Percentiles rank a stretch among this genome's conserved stretches.
Conservation (phyloP, 2,113 vertebrate species). For the Leptobrachium ailaonicum region DNA sequence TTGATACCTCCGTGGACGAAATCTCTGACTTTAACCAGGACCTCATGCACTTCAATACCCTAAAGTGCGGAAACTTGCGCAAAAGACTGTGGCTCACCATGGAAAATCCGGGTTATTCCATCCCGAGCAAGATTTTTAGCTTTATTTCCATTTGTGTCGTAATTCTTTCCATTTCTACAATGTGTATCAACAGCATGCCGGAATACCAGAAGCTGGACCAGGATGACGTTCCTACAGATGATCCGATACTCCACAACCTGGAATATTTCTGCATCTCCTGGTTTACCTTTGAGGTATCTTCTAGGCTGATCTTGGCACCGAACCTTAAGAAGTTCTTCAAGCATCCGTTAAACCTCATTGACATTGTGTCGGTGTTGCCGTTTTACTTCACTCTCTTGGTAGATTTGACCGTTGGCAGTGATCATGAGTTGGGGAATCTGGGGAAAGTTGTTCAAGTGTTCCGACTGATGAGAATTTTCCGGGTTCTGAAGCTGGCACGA, state of each 20-base stretch:
- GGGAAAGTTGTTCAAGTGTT: slow-evolving; percentile 92
- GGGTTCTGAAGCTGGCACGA: slow-evolving; percentile 93
- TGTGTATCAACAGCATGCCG: slow-evolving; percentile 95
- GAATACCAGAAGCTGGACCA: slow-evolving; percentile 86
- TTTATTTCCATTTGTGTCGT: slow-evolving; percentile 91
- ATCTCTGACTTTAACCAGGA: slow-evolving; percentile 92
- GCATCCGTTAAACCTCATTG: slow-evolving; percentile 92
- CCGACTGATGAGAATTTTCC: slow-evolving; percentile 92
- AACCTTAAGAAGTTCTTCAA: slow-evolving; percentile 88
- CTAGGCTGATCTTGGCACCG: slow-evolving; percentile 86
- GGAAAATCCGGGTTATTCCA: slow-evolving; percentile 96
- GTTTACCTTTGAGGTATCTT: slow-evolving; percentile 95
- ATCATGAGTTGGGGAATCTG: slow-evolving; percentile 79
- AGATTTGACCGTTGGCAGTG: slow-evolving; percentile 72
- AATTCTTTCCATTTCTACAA: slow-evolving; percentile 86
- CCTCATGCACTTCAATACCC: slow-evolving; percentile 80
- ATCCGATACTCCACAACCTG: slow-evolving; percentile 77
- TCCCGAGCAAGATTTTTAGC: slow-evolving; percentile 95
- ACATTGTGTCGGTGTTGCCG: slow-evolving; percentile 87
- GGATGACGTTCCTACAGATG: slow-evolving; percentile 71
- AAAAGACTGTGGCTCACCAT: slow-evolving; percentile 93
- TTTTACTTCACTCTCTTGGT: slow-evolving; percentile 91
- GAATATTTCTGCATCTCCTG: slow-evolving; percentile 95
- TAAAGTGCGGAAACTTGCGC: slow-evolving; percentile 79
- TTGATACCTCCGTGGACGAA: slow-evolving; percentile 89